Percentiles rank a stretch among this genome's conserved stretches.
These are phyloP conservation scores for Caenorhabditis becei DNA, from an alignment of 2,888 invertebrate genomes.

Conservation along the genomic window DNA sequence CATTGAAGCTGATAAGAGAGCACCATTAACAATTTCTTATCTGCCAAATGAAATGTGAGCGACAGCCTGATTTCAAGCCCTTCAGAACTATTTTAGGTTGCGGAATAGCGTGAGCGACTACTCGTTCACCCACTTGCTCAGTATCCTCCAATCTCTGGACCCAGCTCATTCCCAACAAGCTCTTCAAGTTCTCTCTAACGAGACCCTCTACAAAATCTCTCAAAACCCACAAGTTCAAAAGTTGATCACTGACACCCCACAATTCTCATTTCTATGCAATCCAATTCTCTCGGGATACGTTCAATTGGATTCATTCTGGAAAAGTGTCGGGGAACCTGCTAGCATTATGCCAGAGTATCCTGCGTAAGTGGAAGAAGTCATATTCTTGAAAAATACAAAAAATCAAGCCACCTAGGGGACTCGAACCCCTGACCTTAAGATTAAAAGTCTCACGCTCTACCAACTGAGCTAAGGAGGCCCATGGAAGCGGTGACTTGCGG, in stretches of 20 bases:
- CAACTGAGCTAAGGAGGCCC: slow-evolving; percentile 76
- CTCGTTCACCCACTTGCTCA: too few relatives aligned
- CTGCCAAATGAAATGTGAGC: too few relatives aligned
- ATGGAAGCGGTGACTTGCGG: background rate
- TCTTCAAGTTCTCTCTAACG: background rate
- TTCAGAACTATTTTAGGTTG: too few relatives aligned
- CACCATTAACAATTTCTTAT: too few relatives aligned
- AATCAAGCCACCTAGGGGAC: slow-evolving; percentile 69
- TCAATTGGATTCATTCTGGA: background rate
- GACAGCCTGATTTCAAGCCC: too few relatives aligned
- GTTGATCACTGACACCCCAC: background rate
- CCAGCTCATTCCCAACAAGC: too few relatives aligned
- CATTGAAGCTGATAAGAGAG: too few relatives aligned
- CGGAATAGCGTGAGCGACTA: too few relatives aligned
- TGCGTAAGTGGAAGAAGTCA: too few relatives aligned
- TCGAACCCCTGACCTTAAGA: slow-evolving; percentile 73
- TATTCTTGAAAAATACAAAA: slow-evolving; percentile 46
- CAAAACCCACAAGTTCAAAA: background rate
- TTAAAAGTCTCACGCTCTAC: slow-evolving; percentile 77
- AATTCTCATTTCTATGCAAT: background rate
- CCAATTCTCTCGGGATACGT: background rate
- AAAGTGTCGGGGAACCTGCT: background rate
- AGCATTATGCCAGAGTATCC: background rate
- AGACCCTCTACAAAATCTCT: background rate
- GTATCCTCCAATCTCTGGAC: too few relatives aligned